phyloP scores from a whole-genome alignment of 2,113 vertebrate genomes.

The Mus pahari region DNA sequence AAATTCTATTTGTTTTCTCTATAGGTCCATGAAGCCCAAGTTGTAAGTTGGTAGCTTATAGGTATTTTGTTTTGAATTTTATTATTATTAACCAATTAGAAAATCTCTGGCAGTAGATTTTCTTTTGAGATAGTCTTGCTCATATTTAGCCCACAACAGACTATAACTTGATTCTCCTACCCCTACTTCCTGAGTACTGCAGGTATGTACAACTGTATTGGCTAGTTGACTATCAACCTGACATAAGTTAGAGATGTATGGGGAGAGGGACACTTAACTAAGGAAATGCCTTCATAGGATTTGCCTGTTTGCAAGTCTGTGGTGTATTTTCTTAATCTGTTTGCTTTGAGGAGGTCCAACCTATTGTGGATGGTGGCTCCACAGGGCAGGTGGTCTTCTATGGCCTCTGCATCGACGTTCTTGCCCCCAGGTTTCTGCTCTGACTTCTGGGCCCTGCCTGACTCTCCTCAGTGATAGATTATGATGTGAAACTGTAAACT shows the following conservation, averaged over 20 bases:
- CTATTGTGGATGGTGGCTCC: not conserved
- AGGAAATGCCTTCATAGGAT: not conserved
- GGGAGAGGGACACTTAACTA: not conserved
- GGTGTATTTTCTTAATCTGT: not conserved
- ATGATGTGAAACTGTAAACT: not conserved
- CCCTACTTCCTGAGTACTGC: not conserved
- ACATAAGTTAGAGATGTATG: not conserved
- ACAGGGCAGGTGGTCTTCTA: not conserved
- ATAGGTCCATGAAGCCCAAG: conserved; percentile 19
- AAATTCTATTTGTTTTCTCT: conserved; percentile 25
- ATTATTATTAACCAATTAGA: conserved; percentile 28
- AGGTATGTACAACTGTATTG: not conserved
- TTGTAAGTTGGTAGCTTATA: not conserved
- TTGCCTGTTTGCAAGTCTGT: not conserved
- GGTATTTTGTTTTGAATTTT: conserved; percentile 55
- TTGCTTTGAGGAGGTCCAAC: not conserved
- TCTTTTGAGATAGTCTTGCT: not conserved
- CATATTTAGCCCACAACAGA: not conserved
- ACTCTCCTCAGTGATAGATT: not conserved
- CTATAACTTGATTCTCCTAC: not conserved
- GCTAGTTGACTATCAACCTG: not conserved
- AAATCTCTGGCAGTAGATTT: not conserved
- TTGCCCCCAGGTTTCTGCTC: not conserved
- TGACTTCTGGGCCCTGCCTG: not conserved
- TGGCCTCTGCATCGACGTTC: not conserved